Conservation (phyloP, 2,797 vertebrate species). For the Betta splendens region DNA sequence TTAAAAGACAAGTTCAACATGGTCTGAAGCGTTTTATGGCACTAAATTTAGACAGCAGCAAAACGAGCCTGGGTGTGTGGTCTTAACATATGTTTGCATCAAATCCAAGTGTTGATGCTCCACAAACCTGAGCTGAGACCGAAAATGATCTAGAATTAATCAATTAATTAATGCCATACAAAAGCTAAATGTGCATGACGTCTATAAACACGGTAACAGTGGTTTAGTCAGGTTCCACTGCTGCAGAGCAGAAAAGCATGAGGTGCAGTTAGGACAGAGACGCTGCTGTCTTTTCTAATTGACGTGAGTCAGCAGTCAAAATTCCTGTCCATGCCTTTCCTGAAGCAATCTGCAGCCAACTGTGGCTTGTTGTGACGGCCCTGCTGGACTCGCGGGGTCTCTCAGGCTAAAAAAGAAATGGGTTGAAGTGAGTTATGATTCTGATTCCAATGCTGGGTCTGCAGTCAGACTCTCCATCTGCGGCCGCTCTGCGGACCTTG, state of each 20-base stretch:
- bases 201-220: conserved; percentile 1
- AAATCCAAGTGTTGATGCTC: conserved; percentile 19
- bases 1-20: conserved; percentile 16
- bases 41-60: conserved; percentile 20
- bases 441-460: conserved; percentile 1
- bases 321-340: conserved; percentile 54
- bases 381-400: conserved; percentile 45
- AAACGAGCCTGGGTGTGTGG: background rate
- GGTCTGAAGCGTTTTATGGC: conserved; percentile 19
- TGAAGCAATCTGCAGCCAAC: conserved; percentile 48
- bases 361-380: conserved; percentile 38
- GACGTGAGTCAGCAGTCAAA: conserved; percentile 55
- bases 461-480: conserved; percentile 3
- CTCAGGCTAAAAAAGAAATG: conserved; percentile 18
- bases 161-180: no score
- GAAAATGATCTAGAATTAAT: conserved; percentile 5
- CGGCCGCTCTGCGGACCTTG: no score
- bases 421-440: conserved; percentile 12
- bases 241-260: conserved; percentile 46
- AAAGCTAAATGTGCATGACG: no score
- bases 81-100: conserved; percentile 9
- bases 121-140: no score
- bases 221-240: conserved; percentile 26
- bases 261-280: conserved; percentile 54
- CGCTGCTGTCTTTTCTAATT: conserved; percentile 68